Percentiles rank a stretch among this genome's conserved stretches.
These are phyloP conservation scores for Corydoras sp. DNA, from an alignment of 2,113 vertebrate genomes.

Conservation along the genomic window DNA sequence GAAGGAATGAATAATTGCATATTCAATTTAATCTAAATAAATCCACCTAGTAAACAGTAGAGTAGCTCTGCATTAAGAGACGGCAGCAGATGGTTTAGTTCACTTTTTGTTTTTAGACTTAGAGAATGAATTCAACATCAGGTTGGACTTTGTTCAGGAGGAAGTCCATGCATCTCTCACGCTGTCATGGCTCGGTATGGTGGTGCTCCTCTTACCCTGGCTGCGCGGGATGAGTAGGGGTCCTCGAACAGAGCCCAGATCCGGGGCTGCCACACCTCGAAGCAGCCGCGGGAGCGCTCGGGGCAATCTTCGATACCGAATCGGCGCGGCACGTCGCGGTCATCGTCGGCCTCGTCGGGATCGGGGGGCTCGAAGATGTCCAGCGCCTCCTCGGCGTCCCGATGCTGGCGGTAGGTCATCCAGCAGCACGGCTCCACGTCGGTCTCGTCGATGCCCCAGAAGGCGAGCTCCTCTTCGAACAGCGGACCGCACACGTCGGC, in stretches of 20 bases:
- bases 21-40: too few species aligned
- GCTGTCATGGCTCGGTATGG: not conserved
- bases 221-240: constrained; percentile 88
- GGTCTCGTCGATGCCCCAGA: constrained; percentile 96
- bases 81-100: too few species aligned
- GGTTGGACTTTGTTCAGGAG: too few species aligned
- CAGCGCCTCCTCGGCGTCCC: constrained; percentile 92
- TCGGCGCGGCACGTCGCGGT: constrained; percentile 69
- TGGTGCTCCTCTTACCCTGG: constrained; percentile 79
- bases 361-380: constrained; percentile 91
- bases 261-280: constrained; percentile 80
- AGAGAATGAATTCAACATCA: too few species aligned
- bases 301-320: constrained; percentile 79
- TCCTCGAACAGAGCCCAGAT: constrained; percentile 96
- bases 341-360: constrained; percentile 64
- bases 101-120: too few species aligned
- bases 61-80: too few species aligned
- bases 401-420: constrained; percentile 96
- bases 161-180: too few species aligned
- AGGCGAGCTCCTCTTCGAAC: constrained; percentile 95
- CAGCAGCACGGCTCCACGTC: constrained; percentile 98
- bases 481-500: constrained; percentile 94
- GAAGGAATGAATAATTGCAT: too few species aligned
- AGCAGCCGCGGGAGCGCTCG: constrained; percentile 70
- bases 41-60: too few species aligned